Conservation (phyloP, 2,797 vertebrate genomes). For the Lepilemur ruficaudatus region DNA sequence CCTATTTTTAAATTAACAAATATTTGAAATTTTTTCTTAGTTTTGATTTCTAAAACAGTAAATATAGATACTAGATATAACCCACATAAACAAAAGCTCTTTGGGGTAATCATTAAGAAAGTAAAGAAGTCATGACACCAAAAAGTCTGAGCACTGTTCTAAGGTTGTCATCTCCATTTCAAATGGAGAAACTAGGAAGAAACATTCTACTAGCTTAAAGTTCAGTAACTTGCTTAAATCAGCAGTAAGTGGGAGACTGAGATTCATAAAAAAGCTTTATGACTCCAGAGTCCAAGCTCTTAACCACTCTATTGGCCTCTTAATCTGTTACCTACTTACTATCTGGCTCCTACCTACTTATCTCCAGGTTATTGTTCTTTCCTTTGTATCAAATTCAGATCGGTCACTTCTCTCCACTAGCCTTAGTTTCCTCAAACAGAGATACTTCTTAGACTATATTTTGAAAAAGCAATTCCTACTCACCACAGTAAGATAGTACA, state of each 20-base stretch:
- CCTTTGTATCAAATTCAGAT: neutral
- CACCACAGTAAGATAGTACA: neutral
- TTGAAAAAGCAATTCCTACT: constrained; percentile 1
- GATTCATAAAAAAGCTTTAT: neutral
- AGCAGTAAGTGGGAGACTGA: neutral
- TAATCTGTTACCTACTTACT: neutral
- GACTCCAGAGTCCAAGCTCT: neutral
- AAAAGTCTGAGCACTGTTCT: neutral
- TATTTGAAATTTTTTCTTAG: neutral
- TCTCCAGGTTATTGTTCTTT: neutral
- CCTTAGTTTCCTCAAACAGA: neutral
- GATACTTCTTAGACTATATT: neutral
- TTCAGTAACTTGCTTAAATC: neutral
- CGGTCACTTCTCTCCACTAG: neutral
- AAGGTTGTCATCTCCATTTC: neutral
- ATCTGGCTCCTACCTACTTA: neutral
- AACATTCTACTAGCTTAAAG: neutral
- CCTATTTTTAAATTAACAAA: neutral
- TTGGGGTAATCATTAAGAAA: neutral
- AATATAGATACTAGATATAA: neutral
- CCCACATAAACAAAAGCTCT: neutral
- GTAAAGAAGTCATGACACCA: neutral
- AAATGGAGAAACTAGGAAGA: neutral
- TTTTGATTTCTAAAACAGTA: constrained; percentile 18
- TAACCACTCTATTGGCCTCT: neutral